phyloP scores from a whole-genome alignment of 2,113 vertebrate species.

The Pituophis catenifer region DNA sequence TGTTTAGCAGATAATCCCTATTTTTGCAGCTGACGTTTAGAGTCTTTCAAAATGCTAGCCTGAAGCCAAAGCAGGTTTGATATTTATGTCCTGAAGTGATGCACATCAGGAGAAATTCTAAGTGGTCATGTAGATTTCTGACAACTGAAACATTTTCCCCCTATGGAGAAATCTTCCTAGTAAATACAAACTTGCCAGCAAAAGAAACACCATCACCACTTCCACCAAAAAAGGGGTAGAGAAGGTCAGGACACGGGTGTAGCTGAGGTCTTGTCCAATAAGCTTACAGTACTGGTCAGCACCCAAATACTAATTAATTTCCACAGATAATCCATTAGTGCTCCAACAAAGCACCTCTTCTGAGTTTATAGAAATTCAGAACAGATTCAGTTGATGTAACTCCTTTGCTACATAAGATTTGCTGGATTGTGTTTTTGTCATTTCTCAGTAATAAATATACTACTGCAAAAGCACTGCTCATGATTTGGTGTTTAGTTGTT shows the following conservation, averaged over 20 bases:
- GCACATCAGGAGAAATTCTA: neutral
- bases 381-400: neutral
- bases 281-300: neutral
- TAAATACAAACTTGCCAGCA: neutral
- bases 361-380: neutral
- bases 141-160: neutral
- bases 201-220: neutral
- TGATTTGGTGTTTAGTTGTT: neutral
- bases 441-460: neutral
- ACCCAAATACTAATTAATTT: neutral
- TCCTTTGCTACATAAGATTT: neutral
- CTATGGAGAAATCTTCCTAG: neutral
- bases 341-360: neutral
- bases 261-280: neutral
- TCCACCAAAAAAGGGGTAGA: neutral
- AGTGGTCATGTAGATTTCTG: neutral
- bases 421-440: neutral
- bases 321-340: neutral
- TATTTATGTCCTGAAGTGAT: neutral
- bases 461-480: neutral
- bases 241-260: neutral
- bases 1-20: slow-evolving; percentile 18
- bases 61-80: neutral
- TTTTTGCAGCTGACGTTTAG: neutral
- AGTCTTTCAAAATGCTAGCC: neutral